Conservation (phyloP, 2,797 vertebrate genomes). For the Nothura maculosa region DNA sequence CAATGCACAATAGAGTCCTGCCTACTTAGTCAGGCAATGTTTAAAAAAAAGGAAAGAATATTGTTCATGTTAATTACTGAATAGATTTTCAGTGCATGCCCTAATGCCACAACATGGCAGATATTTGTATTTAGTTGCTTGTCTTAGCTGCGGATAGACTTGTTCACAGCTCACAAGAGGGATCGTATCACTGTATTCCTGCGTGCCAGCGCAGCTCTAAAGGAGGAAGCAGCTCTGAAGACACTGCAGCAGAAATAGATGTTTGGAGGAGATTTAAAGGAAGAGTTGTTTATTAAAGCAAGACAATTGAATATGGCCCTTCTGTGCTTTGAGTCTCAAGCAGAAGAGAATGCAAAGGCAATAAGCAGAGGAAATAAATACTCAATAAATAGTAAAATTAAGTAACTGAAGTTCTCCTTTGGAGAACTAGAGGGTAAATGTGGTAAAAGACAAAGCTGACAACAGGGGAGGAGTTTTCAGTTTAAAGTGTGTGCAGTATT, state of each 20-base stretch:
- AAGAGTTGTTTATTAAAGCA: accelerated
- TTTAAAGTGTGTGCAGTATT: background rate
- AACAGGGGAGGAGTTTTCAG: background rate
- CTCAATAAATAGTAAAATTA: background rate
- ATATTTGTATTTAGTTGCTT: background rate
- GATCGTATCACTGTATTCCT: accelerated
- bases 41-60: background rate
- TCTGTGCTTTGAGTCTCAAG: too few relatives aligned
- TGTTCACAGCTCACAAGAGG: accelerated
- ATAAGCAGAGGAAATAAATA: background rate
- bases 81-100: accelerated
- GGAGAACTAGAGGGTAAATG: background rate
- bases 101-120: accelerated
- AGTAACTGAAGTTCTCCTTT: background rate
- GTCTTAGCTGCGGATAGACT: accelerated
- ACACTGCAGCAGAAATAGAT: background rate
- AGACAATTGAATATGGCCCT: background rate
- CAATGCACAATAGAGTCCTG: accelerated
- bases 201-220: accelerated
- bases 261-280: background rate
- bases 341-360: background rate
- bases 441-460: background rate
- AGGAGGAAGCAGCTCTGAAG: background rate
- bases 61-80: accelerated
- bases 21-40: too few relatives aligned